These are phyloP conservation scores for Thamnophis elegans DNA, from an alignment of 2,797 vertebrate species.

Conservation along the genomic window DNA sequence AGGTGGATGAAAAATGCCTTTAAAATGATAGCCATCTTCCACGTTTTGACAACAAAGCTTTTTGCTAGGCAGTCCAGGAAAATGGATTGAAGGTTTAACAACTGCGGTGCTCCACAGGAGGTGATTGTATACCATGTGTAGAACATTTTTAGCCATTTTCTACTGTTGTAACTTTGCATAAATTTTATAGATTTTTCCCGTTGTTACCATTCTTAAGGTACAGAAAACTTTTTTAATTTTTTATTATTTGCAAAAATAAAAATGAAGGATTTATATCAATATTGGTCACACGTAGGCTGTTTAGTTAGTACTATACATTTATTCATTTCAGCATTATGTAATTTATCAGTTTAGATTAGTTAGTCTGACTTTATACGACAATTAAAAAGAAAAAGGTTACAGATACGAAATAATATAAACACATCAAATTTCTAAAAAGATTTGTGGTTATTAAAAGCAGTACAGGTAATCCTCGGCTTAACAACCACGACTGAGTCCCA, in stretches of 20 bases:
- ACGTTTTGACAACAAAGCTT: not conserved
- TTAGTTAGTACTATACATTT: not conserved
- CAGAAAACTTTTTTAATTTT: not conserved
- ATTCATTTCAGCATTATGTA: not conserved
- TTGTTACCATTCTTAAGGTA: not conserved
- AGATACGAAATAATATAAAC: not conserved
- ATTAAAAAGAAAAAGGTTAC: not conserved
- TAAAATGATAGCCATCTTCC: not conserved
- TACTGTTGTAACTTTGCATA: not conserved
- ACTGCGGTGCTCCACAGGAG: not conserved
- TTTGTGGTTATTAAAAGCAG: not conserved
- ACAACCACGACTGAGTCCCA: not conserved
- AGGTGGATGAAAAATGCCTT: not conserved
- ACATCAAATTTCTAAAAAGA: not conserved
- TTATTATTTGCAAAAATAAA: not conserved
- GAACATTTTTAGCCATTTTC: not conserved
- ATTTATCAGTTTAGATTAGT: not conserved
- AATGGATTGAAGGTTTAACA: not conserved
- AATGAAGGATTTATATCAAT: not conserved
- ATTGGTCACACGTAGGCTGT: not conserved
- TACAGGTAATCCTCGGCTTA: not conserved
- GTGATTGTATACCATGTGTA: not conserved
- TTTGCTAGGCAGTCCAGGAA: not conserved
- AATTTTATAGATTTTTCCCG: not conserved
- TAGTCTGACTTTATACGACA: not conserved